phyloP scores from a whole-genome alignment of 1,140 invertebrate genomes.

The Drosophila gunungcola region DNA sequence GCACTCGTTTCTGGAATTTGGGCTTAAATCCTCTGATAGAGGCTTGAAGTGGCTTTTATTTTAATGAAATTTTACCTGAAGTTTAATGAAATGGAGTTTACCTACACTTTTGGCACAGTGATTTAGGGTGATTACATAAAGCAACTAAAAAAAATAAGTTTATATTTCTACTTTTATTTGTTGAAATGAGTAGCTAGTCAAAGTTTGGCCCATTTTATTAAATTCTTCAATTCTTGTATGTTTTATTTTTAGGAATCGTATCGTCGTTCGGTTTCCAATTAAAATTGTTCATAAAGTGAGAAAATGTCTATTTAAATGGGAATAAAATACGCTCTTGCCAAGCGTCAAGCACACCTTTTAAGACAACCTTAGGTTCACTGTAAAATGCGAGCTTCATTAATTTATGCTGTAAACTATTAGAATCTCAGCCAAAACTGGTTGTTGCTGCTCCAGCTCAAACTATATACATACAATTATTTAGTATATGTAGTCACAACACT shows the following conservation, averaged over 20 bases:
- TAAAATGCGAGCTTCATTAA: constrained; percentile 46
- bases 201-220: no score
- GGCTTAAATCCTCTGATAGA: constrained; percentile 37
- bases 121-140: not conserved
- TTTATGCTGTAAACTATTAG: constrained; percentile 68
- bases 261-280: no score
- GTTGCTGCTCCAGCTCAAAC: not conserved
- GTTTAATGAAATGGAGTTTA: constrained; percentile 33
- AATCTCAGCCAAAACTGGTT: constrained; percentile 35
- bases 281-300: no score
- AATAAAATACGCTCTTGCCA: not conserved
- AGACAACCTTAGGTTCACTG: not conserved
- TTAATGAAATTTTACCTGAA: constrained; percentile 66
- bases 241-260: no score
- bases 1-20: constrained; percentile 13
- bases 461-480: no score
- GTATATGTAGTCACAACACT: constrained; percentile 14
- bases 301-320: not conserved
- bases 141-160: not conserved
- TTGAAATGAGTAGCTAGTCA: no score
- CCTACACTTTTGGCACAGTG: not conserved
- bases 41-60: constrained; percentile 59
- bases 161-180: not conserved
- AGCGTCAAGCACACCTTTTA: not conserved
- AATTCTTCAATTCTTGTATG: no score